phyloP scores from a whole-genome alignment of 1,140 invertebrate species.

The Macrotrachela quadricornifera region DNA sequence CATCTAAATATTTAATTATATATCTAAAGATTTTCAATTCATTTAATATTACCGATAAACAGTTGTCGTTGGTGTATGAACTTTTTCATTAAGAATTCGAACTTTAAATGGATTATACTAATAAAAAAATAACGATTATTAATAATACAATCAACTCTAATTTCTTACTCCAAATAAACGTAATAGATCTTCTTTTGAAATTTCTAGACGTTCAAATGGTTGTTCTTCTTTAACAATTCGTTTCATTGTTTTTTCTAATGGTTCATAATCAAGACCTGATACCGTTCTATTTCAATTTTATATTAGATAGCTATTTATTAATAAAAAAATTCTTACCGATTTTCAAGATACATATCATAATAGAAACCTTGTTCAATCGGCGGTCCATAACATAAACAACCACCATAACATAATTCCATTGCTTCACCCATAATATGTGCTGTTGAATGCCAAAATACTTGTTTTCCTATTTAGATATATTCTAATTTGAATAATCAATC shows the following conservation, averaged over 20 bases:
- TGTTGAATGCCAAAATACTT: conserved; percentile 96
- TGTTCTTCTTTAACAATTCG: conserved; percentile 41
- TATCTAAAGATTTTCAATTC: no score
- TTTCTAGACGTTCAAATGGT: conserved; percentile 78
- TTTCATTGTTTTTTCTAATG: conserved; percentile 61
- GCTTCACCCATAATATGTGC: conserved; percentile 92
- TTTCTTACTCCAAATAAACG: conserved; percentile 67
- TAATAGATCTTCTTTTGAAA: conserved; percentile 77
- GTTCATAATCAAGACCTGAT: conserved; percentile 61
- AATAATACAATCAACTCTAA: not conserved
- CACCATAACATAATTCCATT: conserved; percentile 83
- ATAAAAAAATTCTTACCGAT: conserved; percentile 37
- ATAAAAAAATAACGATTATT: conserved; percentile 10
- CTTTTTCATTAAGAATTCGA: conserved; percentile 79
- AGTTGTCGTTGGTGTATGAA: conserved; percentile 76
- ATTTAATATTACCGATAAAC: conserved; percentile 41
- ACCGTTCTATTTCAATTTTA: no score
- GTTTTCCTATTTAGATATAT: no score
- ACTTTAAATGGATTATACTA: conserved; percentile 76
- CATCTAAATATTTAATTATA: conserved; percentile 32
- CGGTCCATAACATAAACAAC: conserved; percentile 88
- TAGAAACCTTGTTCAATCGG: conserved; percentile 95
- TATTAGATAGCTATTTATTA: no score
- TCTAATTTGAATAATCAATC: no score
- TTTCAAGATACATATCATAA: conserved; percentile 80